Percentiles rank a stretch among this genome's conserved stretches.
phyloP scores from a whole-genome alignment of 2,888 invertebrate genomes.

The Liopterus haemorrhoidalis region DNA sequence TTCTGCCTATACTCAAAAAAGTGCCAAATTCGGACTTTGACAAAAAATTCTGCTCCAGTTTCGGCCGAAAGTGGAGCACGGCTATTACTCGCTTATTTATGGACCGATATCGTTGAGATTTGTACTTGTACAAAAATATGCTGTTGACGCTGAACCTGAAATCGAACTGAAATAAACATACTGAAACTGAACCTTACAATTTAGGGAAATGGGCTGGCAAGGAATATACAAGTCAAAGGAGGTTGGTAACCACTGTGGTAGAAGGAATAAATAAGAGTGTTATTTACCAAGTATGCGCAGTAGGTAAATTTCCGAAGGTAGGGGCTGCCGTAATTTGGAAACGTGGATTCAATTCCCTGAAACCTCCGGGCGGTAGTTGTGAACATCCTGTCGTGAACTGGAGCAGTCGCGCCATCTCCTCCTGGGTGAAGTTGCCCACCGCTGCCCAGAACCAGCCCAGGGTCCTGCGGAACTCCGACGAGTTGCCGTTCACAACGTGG shows the following conservation, averaged over 20 bases:
- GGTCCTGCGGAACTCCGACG: constrained; percentile 76
- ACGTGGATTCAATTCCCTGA: constrained; percentile 80
- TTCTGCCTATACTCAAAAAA: no score
- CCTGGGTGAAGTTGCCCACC: constrained; percentile 79
- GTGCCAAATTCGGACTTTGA: no score
- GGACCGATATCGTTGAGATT: no score
- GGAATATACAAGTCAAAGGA: constrained; percentile 10
- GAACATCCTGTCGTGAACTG: constrained; percentile 93
- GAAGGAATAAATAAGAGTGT: background rate
- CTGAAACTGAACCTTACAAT: no score
- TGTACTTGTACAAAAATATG: no score
- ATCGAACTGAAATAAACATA: no score
- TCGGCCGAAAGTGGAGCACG: no score
- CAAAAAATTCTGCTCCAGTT: no score
- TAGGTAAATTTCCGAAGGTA: constrained; percentile 83
- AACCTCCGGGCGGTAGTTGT: constrained; percentile 86
- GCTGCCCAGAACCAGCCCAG: constrained; percentile 90
- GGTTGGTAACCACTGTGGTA: constrained; percentile 3
- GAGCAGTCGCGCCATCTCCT: constrained; percentile 86
- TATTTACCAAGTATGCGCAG: constrained; percentile 85
- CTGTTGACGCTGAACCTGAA: no score
- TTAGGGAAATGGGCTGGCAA: no score
- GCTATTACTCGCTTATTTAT: no score
- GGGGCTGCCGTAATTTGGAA: constrained; percentile 90
- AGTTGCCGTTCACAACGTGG: constrained; percentile 76